phyloP scores from a whole-genome alignment of 2,888 invertebrate genomes.

The Caenorhabditis sp. region DNA sequence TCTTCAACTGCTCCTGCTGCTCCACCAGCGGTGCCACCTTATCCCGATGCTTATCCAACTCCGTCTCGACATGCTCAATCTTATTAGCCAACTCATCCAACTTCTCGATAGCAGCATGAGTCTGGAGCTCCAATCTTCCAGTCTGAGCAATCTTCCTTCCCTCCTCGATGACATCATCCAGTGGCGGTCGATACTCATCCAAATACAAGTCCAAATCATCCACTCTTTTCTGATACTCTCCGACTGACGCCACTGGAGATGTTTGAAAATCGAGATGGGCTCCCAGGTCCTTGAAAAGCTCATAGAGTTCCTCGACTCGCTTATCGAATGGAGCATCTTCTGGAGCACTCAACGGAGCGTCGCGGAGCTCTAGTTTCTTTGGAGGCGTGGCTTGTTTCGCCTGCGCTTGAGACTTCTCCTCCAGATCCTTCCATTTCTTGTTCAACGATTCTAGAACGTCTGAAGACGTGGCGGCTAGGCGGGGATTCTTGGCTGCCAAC shows the following conservation, averaged over 20 bases:
- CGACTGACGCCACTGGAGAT: constrained; percentile 68
- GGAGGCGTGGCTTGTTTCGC: too few species aligned
- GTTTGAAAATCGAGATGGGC: constrained; percentile 72
- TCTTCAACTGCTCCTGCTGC: constrained; percentile 58
- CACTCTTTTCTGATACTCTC: constrained; percentile 66
- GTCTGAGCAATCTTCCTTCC: constrained; percentile 77
- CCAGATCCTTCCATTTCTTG: constrained; percentile 66
- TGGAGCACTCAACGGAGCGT: constrained; percentile 23
- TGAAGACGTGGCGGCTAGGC: constrained; percentile 63
- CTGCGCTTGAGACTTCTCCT: constrained; percentile 50
- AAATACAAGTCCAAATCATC: constrained; percentile 65
- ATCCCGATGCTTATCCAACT: constrained; percentile 60
- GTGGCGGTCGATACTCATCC: constrained; percentile 62
- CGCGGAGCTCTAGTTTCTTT: constrained; percentile 19
- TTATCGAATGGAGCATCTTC: constrained; percentile 52
- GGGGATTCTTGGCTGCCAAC: constrained; percentile 71
- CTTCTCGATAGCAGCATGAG: constrained; percentile 77
- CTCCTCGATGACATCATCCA: constrained; percentile 76
- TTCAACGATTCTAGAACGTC: constrained; percentile 51
- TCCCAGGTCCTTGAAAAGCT: constrained; percentile 61
- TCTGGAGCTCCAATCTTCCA: constrained; percentile 79
- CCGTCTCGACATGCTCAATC: constrained; percentile 58
- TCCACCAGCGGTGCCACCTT: constrained; percentile 59
- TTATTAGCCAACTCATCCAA: constrained; percentile 76
- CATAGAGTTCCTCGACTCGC: constrained; percentile 59